Evolutionary conservation across 2,113 vertebrate species (phyloP), one percentile per base, ranked within the genome.

Genomic region (Neolamprologus toae): DNA sequence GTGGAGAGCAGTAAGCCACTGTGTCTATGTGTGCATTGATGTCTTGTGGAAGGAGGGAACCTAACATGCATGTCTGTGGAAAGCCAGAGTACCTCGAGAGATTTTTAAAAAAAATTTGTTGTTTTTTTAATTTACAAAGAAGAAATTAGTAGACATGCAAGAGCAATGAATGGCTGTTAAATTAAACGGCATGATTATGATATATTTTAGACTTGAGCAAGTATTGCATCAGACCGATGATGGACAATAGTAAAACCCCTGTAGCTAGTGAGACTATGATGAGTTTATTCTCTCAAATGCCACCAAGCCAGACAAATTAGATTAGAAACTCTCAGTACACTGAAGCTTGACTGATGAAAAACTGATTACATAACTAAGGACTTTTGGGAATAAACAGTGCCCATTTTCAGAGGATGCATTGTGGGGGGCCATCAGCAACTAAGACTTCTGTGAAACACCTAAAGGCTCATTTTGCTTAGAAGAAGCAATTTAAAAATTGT

Each of bases 281-380:
- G 37, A 57, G 66, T 19, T 57, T 59, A 8, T 59, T 45, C 23
- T 23, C 19, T 55, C 53, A 83, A 81, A 86, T 83, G 28, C 28
- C 51, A 78, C 55, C 45, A 84, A 87, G 54, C 78, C 57, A 2
- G 82, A 49, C 2, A 68, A 91, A 84, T 28, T 37, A 78, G 47
- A 86, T 89, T 86, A 81, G 80, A 37, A 47, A 76, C 31, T 16
- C 9, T 76, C 61, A 47, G 86, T 88, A 76, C 84, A 40, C 35
- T 57, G 76, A 47, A 73, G 81, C 54, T 81, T 81, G 6, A 78
- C 76, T 88, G 51, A 83, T 83, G 42, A 33, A 61, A 42, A 42
- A 53, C 14, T 84, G 78, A 82, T 83, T 71, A 88, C 68, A 82
- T 16, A 47, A 42, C 78, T 57, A 53, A 85, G 86, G 16, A 83